phyloP scores from a whole-genome alignment of 2,888 invertebrate genomes.

The Brachylomia viminalis region DNA sequence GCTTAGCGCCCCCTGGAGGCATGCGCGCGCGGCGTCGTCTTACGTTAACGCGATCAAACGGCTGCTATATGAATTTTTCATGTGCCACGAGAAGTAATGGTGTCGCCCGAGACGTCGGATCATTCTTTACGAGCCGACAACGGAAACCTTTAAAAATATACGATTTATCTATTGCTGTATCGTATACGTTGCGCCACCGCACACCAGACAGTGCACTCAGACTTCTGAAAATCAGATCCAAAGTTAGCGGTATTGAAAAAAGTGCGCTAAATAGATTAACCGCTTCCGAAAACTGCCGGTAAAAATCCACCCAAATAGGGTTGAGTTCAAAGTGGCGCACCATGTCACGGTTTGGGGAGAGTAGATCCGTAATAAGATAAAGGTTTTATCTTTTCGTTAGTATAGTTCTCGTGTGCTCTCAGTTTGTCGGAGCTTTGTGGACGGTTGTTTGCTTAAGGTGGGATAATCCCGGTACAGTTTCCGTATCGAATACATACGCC shows the following conservation, averaged over 20 bases:
- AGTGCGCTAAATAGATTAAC: constrained; percentile 56
- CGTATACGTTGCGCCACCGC: constrained; percentile 38
- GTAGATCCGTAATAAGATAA: constrained; percentile 87
- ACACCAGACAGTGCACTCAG: constrained; percentile 49
- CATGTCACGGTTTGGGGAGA: constrained; percentile 70
- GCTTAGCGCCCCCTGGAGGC: constrained; percentile 79
- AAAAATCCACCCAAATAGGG: constrained; percentile 64
- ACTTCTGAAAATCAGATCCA: constrained; percentile 43
- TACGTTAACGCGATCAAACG: constrained; percentile 86
- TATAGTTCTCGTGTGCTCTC: constrained; percentile 83
- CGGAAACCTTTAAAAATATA: constrained; percentile 86
- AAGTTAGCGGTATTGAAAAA: constrained; percentile 36
- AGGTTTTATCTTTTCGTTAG: constrained; percentile 89
- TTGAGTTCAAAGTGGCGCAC: constrained; percentile 67
- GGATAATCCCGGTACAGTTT: constrained; percentile 86
- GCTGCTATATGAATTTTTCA: constrained; percentile 88
- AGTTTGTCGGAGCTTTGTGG: constrained; percentile 79
- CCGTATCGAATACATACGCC: constrained; percentile 77
- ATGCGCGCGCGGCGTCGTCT: constrained; percentile 78
- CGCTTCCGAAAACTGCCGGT: constrained; percentile 31
- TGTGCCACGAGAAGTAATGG: constrained; percentile 87
- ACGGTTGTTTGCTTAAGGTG: constrained; percentile 84
- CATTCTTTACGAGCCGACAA: constrained; percentile 90
- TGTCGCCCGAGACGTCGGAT: constrained; percentile 86
- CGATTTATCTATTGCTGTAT: constrained; percentile 73